phyloP scores from a whole-genome alignment of 2,113 vertebrate genomes.

The Muscicapa adusta region DNA sequence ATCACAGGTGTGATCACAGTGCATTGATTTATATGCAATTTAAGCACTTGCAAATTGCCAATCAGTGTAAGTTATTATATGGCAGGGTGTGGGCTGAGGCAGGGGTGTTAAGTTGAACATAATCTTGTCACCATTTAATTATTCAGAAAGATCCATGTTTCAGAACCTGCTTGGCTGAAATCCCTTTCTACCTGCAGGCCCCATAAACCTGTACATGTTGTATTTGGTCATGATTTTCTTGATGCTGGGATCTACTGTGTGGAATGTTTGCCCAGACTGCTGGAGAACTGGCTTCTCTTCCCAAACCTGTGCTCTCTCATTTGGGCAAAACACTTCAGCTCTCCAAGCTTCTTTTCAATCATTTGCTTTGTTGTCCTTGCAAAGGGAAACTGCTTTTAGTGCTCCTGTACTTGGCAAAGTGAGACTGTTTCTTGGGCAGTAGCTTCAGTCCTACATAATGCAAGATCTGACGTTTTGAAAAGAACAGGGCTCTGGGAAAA shows the following conservation, averaged over 20 bases:
- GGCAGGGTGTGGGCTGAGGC: neutral
- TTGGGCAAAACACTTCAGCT: neutral
- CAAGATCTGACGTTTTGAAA: neutral
- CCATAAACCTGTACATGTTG: neutral
- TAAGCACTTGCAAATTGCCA: neutral
- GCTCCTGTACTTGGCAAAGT: neutral
- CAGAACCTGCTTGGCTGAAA: neutral
- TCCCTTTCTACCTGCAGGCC: neutral
- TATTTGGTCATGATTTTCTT: neutral
- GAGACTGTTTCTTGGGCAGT: neutral
- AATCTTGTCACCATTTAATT: neutral
- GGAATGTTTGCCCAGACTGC: neutral
- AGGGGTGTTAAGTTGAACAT: neutral
- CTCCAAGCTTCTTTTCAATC: neutral
- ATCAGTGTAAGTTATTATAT: neutral
- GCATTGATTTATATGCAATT: neutral
- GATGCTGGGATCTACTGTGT: neutral
- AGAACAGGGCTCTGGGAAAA: neutral
- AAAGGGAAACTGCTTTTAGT: neutral
- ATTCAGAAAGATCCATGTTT: neutral
- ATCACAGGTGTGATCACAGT: neutral
- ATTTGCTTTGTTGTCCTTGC: constrained; percentile 4
- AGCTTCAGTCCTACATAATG: neutral
- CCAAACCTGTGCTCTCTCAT: neutral
- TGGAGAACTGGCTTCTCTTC: neutral